Base-by-base conservation (phyloP, 2,888 invertebrate species). In the Girardia tigrina region DNA sequence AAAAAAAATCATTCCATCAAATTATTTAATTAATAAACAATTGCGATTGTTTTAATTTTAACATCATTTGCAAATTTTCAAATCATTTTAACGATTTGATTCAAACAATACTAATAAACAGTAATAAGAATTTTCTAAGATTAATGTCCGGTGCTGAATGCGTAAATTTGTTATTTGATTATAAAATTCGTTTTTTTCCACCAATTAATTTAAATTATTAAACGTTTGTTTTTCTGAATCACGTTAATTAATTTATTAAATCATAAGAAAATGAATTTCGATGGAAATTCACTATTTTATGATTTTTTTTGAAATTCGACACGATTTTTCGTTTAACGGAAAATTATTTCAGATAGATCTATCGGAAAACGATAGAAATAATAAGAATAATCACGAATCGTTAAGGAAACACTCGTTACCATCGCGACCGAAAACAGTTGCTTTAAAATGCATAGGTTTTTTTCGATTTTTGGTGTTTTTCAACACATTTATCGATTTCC, bases 271-370 rank as follows among this genome's bases (percentile, higher is more conserved):
- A 56, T 56, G n/a, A 56, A 56, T 56, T 56, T 2, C n/a, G n/a
- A 12, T 2, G n/a, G n/a, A 20, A 4, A n/a, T 12, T 12, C 23
- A 20, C n/a, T 56, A 56, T 20, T 36, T 36, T 36, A 36, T 12
- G 8, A 8, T 12, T 36, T 36, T 16, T 12, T 36, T 36, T 36
- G 16, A 36, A 36, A 36, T 36, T n/a, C n/a, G n/a, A n/a, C n/a
- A n/a, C n/a, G n/a, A n/a, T n/a, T n/a, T n/a, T n/a, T n/a, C n/a
- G n/a, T n/a, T n/a, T n/a, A n/a, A n/a, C n/a, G n/a, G n/a, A n/a
- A n/a, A n/a, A n/a, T n/a, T n/a, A n/a, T n/a, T 56, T 56, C 56
- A 56, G 56, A 56, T 56, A 20, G 56, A 56, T 56, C 23, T 56
- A n/a, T 56, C 20, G n/a, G 56, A 56, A 20, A 12, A 8, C 16